Conservation (phyloP, 1,140 invertebrate genomes). For the Danaus plexippus region DNA sequence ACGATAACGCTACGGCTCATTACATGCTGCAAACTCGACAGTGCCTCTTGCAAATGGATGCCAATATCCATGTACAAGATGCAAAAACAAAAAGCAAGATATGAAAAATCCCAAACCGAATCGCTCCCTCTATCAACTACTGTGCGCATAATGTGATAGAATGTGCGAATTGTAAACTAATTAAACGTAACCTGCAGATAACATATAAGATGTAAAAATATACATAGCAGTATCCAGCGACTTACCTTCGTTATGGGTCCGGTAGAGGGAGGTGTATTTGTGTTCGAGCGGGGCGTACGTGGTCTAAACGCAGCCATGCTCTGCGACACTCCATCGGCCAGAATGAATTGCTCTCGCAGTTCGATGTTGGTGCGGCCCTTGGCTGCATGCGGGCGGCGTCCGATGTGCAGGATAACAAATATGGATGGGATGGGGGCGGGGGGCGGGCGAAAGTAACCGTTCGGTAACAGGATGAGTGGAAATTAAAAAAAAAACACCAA, state of each 20-base stretch:
- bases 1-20: conserved; percentile 68
- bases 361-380: conserved; percentile 99
- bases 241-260: conserved; percentile 96
- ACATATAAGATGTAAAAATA: conserved; percentile 27
- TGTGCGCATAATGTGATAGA: conserved; percentile 58
- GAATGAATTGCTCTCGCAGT: conserved; percentile 97
- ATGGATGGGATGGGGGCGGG: conserved; percentile 40
- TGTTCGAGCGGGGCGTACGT: conserved; percentile 86
- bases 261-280: conserved; percentile 77
- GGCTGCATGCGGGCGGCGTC: conserved; percentile 82
- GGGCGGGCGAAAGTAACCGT: conserved; percentile 56
- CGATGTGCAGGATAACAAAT: conserved; percentile 57
- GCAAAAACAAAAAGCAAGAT: conserved; percentile 55
- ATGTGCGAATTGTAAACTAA: conserved; percentile 59
- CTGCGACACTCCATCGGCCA: conserved; percentile 97
- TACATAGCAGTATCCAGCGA: conserved; percentile 34
- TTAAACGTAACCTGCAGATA: conserved; percentile 51
- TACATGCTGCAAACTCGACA: conserved; percentile 61
- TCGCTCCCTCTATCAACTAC: conserved; percentile 68
- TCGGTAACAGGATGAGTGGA: conserved; percentile 46
- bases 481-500: conserved; percentile 52
- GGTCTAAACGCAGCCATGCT: conserved; percentile 96
- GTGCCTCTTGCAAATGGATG: conserved; percentile 62
- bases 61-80: conserved; percentile 60
- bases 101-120: conserved; percentile 59